A percentile compares a stretch with the other conserved stretches of the same genome.
Conservation (phyloP, 2,113 vertebrate genomes). For the Dunckerocampus dactyliophorus region DNA sequence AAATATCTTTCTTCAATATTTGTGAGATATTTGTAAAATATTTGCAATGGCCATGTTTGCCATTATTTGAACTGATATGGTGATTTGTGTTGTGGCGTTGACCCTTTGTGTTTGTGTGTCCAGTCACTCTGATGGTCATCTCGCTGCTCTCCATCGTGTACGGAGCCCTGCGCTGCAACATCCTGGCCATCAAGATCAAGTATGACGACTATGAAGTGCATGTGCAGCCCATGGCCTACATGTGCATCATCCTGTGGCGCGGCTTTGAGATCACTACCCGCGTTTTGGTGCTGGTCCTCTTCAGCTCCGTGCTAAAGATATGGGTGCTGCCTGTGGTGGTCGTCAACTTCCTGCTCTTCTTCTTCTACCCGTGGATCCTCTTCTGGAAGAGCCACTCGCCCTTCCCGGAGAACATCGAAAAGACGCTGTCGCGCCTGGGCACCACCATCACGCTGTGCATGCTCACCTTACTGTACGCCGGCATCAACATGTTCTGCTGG, state of each 20-base stretch:
- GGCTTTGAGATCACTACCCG: constrained; percentile 93
- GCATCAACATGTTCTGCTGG: constrained; percentile 99
- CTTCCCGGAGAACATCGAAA: constrained; percentile 94
- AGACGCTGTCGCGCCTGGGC: constrained; percentile 85
- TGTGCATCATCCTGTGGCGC: constrained; percentile 94
- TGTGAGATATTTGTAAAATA: no score
- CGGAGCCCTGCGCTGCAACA: constrained; percentile 94
- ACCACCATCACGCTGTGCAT: constrained; percentile 88
- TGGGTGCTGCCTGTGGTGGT: constrained; percentile 84
- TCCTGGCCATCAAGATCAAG: constrained; percentile 95
- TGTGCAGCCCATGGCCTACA: constrained; percentile 83
- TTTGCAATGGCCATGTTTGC: no score
- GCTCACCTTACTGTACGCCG: constrained; percentile 91
- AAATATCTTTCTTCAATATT: no score
- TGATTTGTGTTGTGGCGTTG: not conserved
- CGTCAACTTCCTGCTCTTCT: constrained; percentile 85
- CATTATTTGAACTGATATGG: no score
- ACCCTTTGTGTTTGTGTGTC: constrained; percentile 24
- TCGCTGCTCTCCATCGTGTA: constrained; percentile 95
- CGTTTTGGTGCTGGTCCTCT: constrained; percentile 88
- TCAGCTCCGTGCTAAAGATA: constrained; percentile 87
- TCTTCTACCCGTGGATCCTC: constrained; percentile 86
- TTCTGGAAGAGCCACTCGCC: constrained; percentile 91
- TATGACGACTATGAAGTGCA: constrained; percentile 91
- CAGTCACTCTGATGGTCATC: constrained; percentile 89